Percentiles rank a stretch among this genome's conserved stretches.
phyloP scores from a whole-genome alignment of 2,797 vertebrate genomes.

The Pristis pectinata region DNA sequence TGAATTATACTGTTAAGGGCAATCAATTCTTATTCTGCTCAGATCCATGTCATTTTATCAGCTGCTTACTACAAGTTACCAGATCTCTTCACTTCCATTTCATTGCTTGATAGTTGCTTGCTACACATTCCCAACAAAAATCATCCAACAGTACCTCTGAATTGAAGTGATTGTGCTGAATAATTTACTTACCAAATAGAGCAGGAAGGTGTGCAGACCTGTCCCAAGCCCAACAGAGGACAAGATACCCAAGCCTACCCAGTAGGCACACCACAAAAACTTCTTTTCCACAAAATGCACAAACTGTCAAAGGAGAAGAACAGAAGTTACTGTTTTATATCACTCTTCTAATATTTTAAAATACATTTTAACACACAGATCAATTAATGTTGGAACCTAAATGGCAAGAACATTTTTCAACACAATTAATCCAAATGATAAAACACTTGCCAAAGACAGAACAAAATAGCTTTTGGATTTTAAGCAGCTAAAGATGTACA shows the following conservation, averaged over 20 bases:
- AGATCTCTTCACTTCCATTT: neutral
- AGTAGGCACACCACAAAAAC: constrained; percentile 94
- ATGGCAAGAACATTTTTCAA: neutral
- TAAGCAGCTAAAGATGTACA: too few species aligned
- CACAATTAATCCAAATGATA: neutral
- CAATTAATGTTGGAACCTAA: neutral
- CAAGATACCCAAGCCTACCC: constrained; percentile 86
- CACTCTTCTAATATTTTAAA: too few species aligned
- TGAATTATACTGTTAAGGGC: neutral
- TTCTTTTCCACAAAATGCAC: constrained; percentile 79
- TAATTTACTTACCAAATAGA: constrained; percentile 80
- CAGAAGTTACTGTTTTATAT: neutral
- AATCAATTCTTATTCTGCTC: neutral
- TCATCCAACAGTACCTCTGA: neutral
- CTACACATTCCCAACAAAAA: neutral
- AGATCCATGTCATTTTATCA: neutral
- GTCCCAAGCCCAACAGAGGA: constrained; percentile 94
- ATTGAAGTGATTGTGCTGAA: neutral
- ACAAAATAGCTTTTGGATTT: neutral
- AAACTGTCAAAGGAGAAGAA: constrained; percentile 62
- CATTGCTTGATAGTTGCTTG: neutral
- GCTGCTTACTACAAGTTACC: neutral
- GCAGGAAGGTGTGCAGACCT: constrained; percentile 92
- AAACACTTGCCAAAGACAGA: neutral
- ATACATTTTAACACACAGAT: neutral